A percentile compares a stretch with the other conserved stretches of the same genome.
phyloP scores from a whole-genome alignment of 2,888 invertebrate species.

The Aleiodes leptofemur region DNA sequence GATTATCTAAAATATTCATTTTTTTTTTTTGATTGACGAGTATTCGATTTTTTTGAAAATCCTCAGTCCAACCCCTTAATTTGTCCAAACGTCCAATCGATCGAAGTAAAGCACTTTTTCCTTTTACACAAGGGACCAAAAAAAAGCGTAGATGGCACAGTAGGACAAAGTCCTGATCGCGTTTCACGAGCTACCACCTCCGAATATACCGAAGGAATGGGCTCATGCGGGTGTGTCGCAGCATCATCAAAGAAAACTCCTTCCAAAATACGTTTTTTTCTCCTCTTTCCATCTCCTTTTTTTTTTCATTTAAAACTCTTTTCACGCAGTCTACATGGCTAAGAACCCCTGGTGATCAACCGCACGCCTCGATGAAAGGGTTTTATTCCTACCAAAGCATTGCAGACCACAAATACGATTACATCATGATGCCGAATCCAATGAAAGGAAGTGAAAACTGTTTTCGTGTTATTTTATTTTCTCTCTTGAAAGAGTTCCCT shows the following conservation, averaged over 20 bases:
- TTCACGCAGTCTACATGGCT: slow-evolving; percentile 32
- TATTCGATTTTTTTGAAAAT: too few relatives aligned
- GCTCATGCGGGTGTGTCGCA: slow-evolving; percentile 58
- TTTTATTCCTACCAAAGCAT: slow-evolving; percentile 3
- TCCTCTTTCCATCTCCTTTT: slow-evolving; percentile 27
- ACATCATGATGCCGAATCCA: slow-evolving; percentile 57
- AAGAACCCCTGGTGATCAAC: slow-evolving; percentile 40
- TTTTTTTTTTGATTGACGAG: too few relatives aligned
- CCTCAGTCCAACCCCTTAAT: too few relatives aligned
- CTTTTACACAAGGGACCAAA: background rate
- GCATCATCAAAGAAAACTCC: slow-evolving; percentile 67
- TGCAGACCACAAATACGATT: slow-evolving; percentile 58
- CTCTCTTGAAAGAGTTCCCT: slow-evolving; percentile 56
- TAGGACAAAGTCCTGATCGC: slow-evolving; percentile 64
- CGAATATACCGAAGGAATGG: slow-evolving; percentile 60
- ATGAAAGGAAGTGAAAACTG: slow-evolving; percentile 30
- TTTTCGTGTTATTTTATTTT: slow-evolving; percentile 29
- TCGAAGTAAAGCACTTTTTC: too few relatives aligned
- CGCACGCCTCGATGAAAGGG: slow-evolving; percentile 22
- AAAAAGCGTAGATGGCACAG: background rate
- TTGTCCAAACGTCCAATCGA: too few relatives aligned
- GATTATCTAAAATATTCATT: too few relatives aligned
- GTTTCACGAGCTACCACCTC: slow-evolving; percentile 75
- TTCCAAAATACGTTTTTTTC: slow-evolving; percentile 49
- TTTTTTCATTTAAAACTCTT: slow-evolving; percentile 30